Evolutionary conservation across 1,140 invertebrate species (phyloP), one percentile per base, ranked within the genome.

Genomic region (Lordiphosa mommai): DNA sequence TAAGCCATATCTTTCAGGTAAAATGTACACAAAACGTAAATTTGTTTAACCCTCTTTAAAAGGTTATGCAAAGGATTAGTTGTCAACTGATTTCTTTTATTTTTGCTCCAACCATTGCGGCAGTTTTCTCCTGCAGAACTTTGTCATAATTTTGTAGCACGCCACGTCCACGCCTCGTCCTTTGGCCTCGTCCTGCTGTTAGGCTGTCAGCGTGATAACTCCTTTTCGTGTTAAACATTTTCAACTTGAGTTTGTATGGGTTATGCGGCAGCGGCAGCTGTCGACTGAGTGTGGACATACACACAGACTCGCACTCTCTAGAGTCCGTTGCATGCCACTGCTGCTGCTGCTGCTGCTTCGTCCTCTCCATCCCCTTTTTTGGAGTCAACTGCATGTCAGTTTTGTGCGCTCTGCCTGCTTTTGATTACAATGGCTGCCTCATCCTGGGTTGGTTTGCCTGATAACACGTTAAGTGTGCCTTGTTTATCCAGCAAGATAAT

Each of bases 201-300:
- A 61, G 41, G 41, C 71, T 82, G 76, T 82, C 76, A 82, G 76
- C 51, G 58, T 82, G 76, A 82, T 82, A 82, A 82, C 76, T 82
- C 76, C 76, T 82, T 82, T 82, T 82, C 71, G 76, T 82, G 76
- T 82, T 82, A 48, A 82, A 82, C 76, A 82, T 82, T 82, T 82
- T 82, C 72, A 82, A 47, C 71, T 72, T 57, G 70, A 9, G 47
- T 63, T 32, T 30, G 50, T 66, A 65, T 58, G 76, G 65, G 79
- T 72, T 79, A 79, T 79, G 73, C 74, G 72, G 69, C 73, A 5
- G 40, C 23, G 38, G 20, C 17, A 71, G 66, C 61, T 80, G 76
- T 82, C 71, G 61, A 61, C 76, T 56, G 58, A 43, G 49, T 40
- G 58, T 56, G 43, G 27, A 17, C 34, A 2, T 7, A 30, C 20